Conservation (phyloP, 2,888 invertebrate species). For the Tetrapedia diversipes region DNA sequence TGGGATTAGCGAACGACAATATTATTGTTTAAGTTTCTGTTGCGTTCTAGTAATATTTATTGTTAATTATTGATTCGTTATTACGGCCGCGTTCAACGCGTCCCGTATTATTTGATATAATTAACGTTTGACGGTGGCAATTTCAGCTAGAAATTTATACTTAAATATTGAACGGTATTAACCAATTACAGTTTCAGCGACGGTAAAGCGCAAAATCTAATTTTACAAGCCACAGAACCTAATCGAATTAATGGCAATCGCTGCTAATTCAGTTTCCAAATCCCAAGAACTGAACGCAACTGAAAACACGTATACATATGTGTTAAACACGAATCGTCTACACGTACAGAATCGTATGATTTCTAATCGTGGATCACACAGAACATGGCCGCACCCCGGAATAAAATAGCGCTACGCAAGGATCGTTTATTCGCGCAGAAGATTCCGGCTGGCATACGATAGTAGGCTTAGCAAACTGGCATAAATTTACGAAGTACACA, state of each 20-base stretch:
- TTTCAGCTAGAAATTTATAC: neutral
- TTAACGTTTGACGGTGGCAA: neutral
- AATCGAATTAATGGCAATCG: neutral
- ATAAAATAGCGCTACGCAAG: slow-evolving; percentile 33
- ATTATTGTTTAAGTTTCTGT: no score
- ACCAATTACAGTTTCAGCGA: neutral
- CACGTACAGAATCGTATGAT: neutral
- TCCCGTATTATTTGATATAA: neutral
- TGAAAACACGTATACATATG: no score
- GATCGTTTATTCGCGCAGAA: slow-evolving; percentile 71
- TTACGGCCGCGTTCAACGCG: no score
- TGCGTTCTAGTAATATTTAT: no score
- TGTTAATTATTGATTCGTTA: no score
- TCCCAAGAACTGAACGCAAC: no score
- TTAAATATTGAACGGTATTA: neutral
- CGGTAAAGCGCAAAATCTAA: neutral
- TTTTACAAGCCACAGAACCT: neutral
- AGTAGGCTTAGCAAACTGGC: slow-evolving; percentile 76
- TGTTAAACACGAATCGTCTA: no score
- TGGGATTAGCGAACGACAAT: no score
- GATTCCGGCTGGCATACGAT: slow-evolving; percentile 73
- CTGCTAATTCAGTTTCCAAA: no score
- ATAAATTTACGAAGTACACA: slow-evolving; percentile 72
- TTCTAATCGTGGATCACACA: neutral
- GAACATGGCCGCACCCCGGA: no score